phyloP scores from a whole-genome alignment of 2,888 invertebrate species.

The Hybos culiciformis region DNA sequence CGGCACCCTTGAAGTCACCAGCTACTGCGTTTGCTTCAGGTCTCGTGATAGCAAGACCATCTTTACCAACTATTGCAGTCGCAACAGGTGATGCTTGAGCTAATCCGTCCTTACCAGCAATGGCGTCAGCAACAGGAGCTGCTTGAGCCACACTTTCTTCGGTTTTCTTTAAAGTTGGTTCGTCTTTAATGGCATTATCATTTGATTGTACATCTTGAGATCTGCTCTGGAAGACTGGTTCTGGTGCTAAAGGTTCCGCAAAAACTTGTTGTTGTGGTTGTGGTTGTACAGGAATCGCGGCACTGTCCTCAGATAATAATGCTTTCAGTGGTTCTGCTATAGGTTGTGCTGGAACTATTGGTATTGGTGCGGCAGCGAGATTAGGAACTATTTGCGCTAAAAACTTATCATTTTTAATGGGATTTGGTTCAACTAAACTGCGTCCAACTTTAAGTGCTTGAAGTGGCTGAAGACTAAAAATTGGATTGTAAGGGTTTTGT shows the following conservation, averaged over 20 bases:
- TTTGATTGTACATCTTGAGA: background rate
- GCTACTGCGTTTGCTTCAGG: conserved; percentile 41
- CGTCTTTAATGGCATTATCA: conserved; percentile 38
- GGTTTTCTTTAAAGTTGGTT: conserved; percentile 31
- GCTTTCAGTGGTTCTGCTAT: background rate
- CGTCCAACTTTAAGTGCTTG: conserved; percentile 16
- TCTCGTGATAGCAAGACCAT: conserved; percentile 37
- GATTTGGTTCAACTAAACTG: conserved; percentile 12
- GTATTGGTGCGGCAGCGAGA: conserved; percentile 6
- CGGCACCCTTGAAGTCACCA: conserved; percentile 17
- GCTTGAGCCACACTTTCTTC: conserved; percentile 39
- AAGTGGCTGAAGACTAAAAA: conserved; percentile 17
- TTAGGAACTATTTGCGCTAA: background rate
- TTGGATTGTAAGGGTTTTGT: conserved; percentile 15
- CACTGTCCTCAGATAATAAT: background rate
- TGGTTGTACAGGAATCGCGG: background rate
- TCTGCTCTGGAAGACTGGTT: background rate
- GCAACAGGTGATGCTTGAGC: conserved; percentile 39
- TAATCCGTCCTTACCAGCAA: conserved; percentile 38
- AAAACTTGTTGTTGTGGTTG: background rate
- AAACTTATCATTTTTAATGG: background rate
- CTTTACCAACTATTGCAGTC: conserved; percentile 38
- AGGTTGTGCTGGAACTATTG: conserved; percentile 12
- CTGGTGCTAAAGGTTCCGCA: background rate
- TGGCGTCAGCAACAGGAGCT: conserved; percentile 37